Conservation (phyloP, 2,888 invertebrate species). For the Physocephala rufipes region DNA sequence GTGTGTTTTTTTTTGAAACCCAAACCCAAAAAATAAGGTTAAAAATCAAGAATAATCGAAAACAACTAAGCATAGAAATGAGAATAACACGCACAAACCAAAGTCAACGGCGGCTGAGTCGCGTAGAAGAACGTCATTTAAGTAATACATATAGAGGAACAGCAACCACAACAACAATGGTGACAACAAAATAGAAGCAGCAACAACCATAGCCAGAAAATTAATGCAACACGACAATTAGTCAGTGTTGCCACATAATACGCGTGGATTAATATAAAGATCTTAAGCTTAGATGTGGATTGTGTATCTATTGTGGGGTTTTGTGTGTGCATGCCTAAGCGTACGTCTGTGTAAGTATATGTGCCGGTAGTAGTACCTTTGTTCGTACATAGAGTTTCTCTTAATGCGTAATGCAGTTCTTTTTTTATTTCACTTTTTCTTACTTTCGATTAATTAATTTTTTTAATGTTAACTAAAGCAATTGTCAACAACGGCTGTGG, state of each 20-base stretch:
- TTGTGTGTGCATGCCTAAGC: no score
- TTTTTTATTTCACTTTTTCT: slow-evolving; percentile 3
- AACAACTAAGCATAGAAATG: background rate
- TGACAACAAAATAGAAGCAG: slow-evolving; percentile 8
- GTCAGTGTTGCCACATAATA: slow-evolving; percentile 62
- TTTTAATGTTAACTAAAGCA: background rate
- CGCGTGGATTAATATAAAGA: slow-evolving; percentile 62
- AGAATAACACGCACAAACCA: background rate
- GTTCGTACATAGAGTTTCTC: background rate
- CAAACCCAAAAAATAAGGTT: background rate
- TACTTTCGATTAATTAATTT: background rate
- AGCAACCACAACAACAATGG: background rate
- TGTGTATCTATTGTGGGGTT: slow-evolving; percentile 26
- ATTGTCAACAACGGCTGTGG: slow-evolving; percentile 13
- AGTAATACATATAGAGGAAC: background rate
- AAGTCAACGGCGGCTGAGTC: background rate
- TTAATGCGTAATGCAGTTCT: background rate
- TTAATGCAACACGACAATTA: slow-evolving; percentile 58
- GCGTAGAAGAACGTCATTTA: background rate
- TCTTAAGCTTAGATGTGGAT: slow-evolving; percentile 55
- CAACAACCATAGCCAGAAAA: slow-evolving; percentile 14
- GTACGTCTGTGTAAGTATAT: no score
- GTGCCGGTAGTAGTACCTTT: slow-evolving; percentile 9
- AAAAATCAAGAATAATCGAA: background rate
- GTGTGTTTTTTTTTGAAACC: no score